Conservation (phyloP, 1,140 invertebrate species). For the Gonioctena quinquepunctata region DNA sequence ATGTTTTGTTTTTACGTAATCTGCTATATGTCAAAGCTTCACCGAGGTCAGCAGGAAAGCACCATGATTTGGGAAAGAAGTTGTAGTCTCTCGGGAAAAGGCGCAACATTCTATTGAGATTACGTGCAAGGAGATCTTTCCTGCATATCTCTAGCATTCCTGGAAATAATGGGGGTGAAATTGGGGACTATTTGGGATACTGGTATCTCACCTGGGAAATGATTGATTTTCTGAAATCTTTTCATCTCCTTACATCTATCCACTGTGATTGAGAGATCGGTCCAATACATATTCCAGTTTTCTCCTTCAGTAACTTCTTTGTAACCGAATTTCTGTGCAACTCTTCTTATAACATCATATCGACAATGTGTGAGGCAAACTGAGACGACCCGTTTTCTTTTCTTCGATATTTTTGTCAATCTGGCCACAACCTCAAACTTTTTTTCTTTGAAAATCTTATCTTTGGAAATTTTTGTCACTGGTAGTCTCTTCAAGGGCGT, state of each 20-base stretch:
- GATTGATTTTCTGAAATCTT: conserved; percentile 86
- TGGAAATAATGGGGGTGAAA: not conserved
- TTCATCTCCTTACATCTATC: conserved; percentile 88
- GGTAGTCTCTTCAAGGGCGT: conserved; percentile 2
- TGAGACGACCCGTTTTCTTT: conserved; percentile 46
- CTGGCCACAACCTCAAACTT: conserved; percentile 16
- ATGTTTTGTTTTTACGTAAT: conserved; percentile 74
- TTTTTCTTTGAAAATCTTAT: conserved; percentile 32
- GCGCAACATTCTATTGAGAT: conserved; percentile 84
- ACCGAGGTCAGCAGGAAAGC: conserved; percentile 80
- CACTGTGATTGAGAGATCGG: conserved; percentile 79
- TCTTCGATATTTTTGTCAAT: conserved; percentile 27
- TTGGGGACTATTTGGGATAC: not conserved
- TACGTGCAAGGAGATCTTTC: conserved; percentile 83
- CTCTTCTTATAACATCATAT: conserved; percentile 71
- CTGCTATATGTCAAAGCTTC: conserved; percentile 68
- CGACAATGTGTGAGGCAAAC: conserved; percentile 77
- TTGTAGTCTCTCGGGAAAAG: conserved; percentile 86
- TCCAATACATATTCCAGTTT: conserved; percentile 89
- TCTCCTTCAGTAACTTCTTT: conserved; percentile 78
- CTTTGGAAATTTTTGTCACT: not conserved
- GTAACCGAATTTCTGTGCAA: conserved; percentile 76
- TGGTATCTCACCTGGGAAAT: conserved; percentile 71
- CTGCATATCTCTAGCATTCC: conserved; percentile 89
- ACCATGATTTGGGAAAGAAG: conserved; percentile 93